These are phyloP conservation scores for Drosophila subpulchrella DNA, from an alignment of 1,140 invertebrate genomes.

Conservation along the genomic window DNA sequence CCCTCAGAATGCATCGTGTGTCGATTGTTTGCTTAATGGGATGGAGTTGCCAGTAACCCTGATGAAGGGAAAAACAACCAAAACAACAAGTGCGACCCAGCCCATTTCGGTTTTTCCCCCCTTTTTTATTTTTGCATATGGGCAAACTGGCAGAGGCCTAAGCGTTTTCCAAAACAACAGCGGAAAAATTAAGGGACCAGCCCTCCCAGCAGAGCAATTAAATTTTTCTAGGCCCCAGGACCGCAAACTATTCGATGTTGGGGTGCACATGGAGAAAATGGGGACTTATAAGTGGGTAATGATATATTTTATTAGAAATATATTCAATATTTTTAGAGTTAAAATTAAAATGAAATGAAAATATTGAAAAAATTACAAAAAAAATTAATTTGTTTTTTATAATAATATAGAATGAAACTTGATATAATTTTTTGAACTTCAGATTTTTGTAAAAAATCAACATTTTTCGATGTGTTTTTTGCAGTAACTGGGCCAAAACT, in stretches of 20 bases:
- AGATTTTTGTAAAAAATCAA: too few species aligned
- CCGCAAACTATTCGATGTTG: slow-evolving; percentile 59
- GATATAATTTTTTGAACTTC: too few species aligned
- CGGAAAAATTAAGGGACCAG: slow-evolving; percentile 51
- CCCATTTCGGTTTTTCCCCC: slow-evolving; percentile 12
- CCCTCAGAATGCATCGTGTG: slow-evolving; percentile 38
- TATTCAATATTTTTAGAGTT: too few species aligned
- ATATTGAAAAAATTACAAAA: too few species aligned
- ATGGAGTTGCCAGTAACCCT: slow-evolving; percentile 4
- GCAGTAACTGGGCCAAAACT: too few species aligned
- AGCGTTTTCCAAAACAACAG: slow-evolving; percentile 55
- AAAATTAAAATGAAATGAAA: too few species aligned
- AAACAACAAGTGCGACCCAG: slow-evolving; percentile 37
- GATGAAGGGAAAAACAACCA: slow-evolving; percentile 1
- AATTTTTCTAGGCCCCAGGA: slow-evolving; percentile 56
- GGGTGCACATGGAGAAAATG: slow-evolving; percentile 15
- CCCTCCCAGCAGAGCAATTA: slow-evolving; percentile 60
- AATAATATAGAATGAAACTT: too few species aligned
- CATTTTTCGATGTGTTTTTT: too few species aligned
- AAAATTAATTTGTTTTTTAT: too few species aligned
- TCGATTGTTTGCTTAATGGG: slow-evolving; percentile 32
- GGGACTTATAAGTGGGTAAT: neutral
- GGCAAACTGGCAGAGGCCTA: slow-evolving; percentile 30
- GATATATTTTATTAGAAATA: too few species aligned
- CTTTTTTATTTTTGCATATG: slow-evolving; percentile 21